Percentiles rank a stretch among this genome's conserved stretches.
Evolutionary conservation across 2,888 invertebrate genomes (phyloP).

Genomic region (Alviniconcha strummeri): DNA sequence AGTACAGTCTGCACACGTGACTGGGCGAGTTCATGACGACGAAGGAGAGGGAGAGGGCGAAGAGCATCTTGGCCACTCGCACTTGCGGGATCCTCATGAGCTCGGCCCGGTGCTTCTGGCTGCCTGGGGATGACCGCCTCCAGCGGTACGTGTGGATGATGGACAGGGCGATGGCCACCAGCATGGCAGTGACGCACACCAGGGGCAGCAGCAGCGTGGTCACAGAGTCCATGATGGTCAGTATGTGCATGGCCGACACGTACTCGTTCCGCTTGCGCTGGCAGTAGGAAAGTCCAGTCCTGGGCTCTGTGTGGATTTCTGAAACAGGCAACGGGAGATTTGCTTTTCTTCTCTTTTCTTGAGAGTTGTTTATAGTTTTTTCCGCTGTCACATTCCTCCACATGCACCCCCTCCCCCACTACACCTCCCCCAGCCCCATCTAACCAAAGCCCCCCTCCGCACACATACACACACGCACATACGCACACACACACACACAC

Average conservation of each 20-base stretch:
- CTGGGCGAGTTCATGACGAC: slow-evolving; percentile 47
- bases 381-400: no score
- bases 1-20: slow-evolving; percentile 47
- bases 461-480: background rate
- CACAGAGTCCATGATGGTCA: slow-evolving; percentile 44
- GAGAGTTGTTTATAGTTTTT: background rate
- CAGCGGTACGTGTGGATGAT: slow-evolving; percentile 36
- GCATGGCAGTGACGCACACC: slow-evolving; percentile 38
- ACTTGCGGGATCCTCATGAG: slow-evolving; percentile 39
- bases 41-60: slow-evolving; percentile 44
- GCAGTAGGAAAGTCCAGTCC: slow-evolving; percentile 13
- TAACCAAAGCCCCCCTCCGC: no score
- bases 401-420: no score
- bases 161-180: slow-evolving; percentile 40
- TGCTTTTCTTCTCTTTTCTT: background rate
- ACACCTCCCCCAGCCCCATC: no score
- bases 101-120: slow-evolving; percentile 22
- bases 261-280: slow-evolving; percentile 19
- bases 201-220: slow-evolving; percentile 44
- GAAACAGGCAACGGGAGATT: background rate
- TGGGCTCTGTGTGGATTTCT: slow-evolving; percentile 18
- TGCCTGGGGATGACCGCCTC: slow-evolving; percentile 21
- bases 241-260: slow-evolving; percentile 26
- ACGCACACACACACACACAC: background rate
- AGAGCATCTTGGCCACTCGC: slow-evolving; percentile 47